Percentiles rank a stretch among this genome's conserved stretches.
Conservation (phyloP, 1,140 invertebrate genomes). For the Lepidurus packardi region DNA sequence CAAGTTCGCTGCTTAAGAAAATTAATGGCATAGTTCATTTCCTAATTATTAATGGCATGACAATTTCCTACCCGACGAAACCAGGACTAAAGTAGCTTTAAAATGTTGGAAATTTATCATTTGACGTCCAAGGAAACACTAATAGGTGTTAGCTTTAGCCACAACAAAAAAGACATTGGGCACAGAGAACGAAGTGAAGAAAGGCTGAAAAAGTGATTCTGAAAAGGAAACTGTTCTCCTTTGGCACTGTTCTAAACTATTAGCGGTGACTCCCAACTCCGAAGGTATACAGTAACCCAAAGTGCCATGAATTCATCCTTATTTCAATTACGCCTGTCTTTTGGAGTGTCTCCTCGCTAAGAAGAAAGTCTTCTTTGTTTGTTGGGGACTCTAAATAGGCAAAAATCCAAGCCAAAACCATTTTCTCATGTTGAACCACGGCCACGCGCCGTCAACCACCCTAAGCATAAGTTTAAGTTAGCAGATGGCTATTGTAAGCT, state of each 20-base stretch:
- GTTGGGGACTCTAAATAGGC: neutral
- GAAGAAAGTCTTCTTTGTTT: neutral
- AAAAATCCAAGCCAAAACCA: neutral
- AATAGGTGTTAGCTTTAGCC: too few species aligned
- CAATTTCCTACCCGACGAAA: too few species aligned
- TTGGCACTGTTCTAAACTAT: neutral
- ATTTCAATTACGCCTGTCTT: slow-evolving; percentile 16
- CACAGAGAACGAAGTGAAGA: too few species aligned
- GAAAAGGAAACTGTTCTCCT: neutral
- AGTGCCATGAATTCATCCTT: slow-evolving; percentile 10
- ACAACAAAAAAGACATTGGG: too few species aligned
- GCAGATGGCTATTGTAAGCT: neutral
- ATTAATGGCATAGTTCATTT: too few species aligned
- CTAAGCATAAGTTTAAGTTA: neutral
- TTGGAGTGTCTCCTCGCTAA: neutral
- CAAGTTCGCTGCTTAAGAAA: too few species aligned
- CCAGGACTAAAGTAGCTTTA: too few species aligned
- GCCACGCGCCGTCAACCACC: slow-evolving; percentile 19
- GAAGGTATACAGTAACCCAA: neutral
- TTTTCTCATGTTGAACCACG: slow-evolving; percentile 15
- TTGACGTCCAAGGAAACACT: too few species aligned
- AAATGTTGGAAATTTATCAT: too few species aligned
- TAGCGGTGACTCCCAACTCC: neutral
- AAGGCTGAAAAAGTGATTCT: neutral
- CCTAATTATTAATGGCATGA: too few species aligned